Evolutionary conservation across 2,113 vertebrate species (phyloP).

Genomic region (Circaetus gallicus): DNA sequence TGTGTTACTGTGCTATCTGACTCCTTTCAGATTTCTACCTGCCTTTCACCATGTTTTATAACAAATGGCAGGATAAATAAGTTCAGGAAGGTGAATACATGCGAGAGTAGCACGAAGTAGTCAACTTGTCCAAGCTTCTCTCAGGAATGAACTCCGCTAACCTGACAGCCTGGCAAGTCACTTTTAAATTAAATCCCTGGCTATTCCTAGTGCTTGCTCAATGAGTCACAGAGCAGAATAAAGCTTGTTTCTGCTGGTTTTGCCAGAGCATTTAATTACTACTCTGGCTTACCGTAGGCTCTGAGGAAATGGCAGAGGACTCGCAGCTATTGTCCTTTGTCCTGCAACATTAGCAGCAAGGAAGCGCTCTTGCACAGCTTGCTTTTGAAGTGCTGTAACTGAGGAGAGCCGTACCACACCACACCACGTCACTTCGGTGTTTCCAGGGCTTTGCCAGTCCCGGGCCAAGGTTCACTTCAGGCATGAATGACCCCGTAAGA

Average conservation of each 20-base stretch:
- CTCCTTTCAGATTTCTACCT: not conserved
- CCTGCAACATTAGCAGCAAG: not conserved
- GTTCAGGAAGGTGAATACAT: not conserved
- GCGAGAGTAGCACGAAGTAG: not conserved
- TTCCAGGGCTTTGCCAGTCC: not conserved
- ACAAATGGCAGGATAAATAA: not conserved
- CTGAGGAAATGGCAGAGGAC: conserved; percentile 9
- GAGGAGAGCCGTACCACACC: not conserved
- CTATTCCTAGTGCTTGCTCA: not conserved
- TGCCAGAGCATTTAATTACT: not conserved
- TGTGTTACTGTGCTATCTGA: not conserved
- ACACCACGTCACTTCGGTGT: not conserved
- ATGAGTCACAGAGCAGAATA: not conserved
- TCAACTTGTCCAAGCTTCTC: not conserved
- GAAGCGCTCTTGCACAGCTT: not conserved
- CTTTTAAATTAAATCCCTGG: not conserved
- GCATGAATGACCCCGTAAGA: not conserved
- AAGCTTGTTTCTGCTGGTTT: not conserved
- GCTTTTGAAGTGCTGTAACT: not conserved
- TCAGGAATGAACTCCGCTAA: not conserved
- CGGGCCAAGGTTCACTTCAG: not conserved
- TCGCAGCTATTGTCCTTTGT: conserved; percentile 17
- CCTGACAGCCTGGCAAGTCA: not conserved
- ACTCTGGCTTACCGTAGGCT: not conserved
- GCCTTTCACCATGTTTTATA: not conserved